Percentiles rank a stretch among this genome's conserved stretches.
phyloP scores from a whole-genome alignment of 2,797 vertebrate species.

The Pseudopleuronectes americanus region DNA sequence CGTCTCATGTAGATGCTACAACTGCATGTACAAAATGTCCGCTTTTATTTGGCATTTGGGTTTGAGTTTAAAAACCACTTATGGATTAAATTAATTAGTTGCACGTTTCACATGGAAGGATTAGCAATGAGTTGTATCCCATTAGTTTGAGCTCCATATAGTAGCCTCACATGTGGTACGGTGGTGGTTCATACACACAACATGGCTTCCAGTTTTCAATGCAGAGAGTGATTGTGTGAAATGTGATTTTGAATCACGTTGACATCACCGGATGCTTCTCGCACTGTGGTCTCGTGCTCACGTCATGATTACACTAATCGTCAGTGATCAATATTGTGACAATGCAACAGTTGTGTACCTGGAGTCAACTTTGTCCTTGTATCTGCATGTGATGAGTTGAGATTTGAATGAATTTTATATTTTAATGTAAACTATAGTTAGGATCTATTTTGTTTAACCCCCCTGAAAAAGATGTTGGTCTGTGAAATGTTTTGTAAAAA shows the following conservation, averaged over 20 bases:
- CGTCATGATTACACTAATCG: conserved; percentile 51
- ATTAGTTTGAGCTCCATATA: conserved; percentile 17
- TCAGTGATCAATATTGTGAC: conserved; percentile 65
- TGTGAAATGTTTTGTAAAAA: conserved; percentile 89
- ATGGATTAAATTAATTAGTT: conserved; percentile 3
- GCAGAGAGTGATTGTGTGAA: conserved; percentile 38
- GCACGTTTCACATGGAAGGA: conserved; percentile 20
- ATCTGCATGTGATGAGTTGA: conserved; percentile 75
- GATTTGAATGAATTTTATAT: conserved; percentile 72
- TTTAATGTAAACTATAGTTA: conserved; percentile 72
- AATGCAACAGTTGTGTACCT: conserved; percentile 54
- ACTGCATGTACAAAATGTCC: conserved; percentile 18
- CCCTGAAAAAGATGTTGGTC: conserved; percentile 81
- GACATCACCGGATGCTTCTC: conserved; percentile 36
- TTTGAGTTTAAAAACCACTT: conserved; percentile 6
- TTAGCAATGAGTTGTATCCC: conserved; percentile 1
- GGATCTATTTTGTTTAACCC: conserved; percentile 88
- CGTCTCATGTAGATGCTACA: background rate
- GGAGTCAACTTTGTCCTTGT: conserved; percentile 52
- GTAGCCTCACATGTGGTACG: conserved; percentile 15
- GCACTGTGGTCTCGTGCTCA: conserved; percentile 46
- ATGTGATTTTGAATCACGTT: conserved; percentile 38
- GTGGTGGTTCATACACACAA: conserved; percentile 24
- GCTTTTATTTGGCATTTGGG: conserved; percentile 7
- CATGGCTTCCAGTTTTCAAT: conserved; percentile 25